Conservation (phyloP, 1,140 invertebrate species). For the Rhopalosiphum maidis region DNA sequence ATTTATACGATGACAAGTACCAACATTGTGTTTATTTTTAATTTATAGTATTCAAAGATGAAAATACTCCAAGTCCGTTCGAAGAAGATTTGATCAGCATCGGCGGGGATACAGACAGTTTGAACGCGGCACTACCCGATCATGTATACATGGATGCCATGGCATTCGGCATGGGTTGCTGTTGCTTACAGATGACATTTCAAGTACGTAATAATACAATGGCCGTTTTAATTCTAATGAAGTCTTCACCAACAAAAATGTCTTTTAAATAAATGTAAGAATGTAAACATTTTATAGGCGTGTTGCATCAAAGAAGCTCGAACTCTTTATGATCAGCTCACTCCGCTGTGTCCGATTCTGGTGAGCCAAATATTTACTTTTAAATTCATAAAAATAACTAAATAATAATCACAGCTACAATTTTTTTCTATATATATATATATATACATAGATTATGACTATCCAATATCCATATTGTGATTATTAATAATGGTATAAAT, state of each 20-base stretch:
- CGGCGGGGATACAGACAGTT: constrained; percentile 75
- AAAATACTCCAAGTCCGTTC: constrained; percentile 77
- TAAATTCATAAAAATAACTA: not conserved
- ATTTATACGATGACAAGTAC: not conserved
- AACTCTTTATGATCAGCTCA: constrained; percentile 95
- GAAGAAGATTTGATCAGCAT: constrained; percentile 72
- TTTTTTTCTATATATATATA: constrained; percentile 25
- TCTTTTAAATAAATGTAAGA: not conserved
- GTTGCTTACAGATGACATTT: constrained; percentile 95
- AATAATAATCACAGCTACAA: not conserved
- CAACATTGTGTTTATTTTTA: constrained; percentile 54
- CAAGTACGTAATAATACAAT: constrained; percentile 61
- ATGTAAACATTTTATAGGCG: constrained; percentile 70
- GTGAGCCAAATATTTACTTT: constrained; percentile 66
- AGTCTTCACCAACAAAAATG: not conserved
- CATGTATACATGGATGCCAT: constrained; percentile 98
- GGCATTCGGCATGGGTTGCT: constrained; percentile 99
- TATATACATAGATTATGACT: too few species aligned
- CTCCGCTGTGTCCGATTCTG: constrained; percentile 97
- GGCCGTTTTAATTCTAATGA: not conserved
- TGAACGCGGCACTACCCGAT: constrained; percentile 74
- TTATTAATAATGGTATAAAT: too few species aligned
- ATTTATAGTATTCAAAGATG: constrained; percentile 85
- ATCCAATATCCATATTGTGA: too few species aligned
- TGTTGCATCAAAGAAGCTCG: constrained; percentile 96